Percentiles rank a stretch among this genome's conserved stretches.
Conservation (phyloP, 2,888 invertebrate species). For the Pyrochroa serraticornis region DNA sequence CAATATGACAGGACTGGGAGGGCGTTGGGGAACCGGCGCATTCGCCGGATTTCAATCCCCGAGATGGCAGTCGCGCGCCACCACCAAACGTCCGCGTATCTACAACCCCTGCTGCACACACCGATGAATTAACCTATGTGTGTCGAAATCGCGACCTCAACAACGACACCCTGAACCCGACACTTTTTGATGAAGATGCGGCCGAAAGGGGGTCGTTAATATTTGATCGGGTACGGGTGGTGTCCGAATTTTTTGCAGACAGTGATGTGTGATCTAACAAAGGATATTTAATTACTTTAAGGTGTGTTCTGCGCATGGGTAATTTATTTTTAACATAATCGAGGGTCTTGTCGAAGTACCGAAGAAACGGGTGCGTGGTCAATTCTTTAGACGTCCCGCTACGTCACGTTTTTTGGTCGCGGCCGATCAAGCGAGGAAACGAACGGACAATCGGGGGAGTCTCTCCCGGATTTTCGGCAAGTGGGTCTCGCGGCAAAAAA, state of each 20-base stretch:
- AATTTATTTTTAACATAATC: conserved; percentile 35
- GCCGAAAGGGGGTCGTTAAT: too few relatives aligned
- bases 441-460: too few relatives aligned
- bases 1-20: conserved; percentile 52
- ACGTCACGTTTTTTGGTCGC: too few relatives aligned
- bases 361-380: too few relatives aligned
- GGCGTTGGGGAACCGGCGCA: conserved; percentile 34
- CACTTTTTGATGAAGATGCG: too few relatives aligned
- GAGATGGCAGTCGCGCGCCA: conserved; percentile 27
- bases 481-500: too few relatives aligned
- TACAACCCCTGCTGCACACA: conserved; percentile 1
- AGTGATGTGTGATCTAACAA: conserved; percentile 27
- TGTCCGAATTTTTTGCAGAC: neutral
- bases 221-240: neutral
- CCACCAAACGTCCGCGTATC: conserved; percentile 15
- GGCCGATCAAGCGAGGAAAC: too few relatives aligned
- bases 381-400: too few relatives aligned
- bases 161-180: too few relatives aligned
- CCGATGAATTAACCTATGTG: conserved; percentile 26
- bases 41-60: conserved; percentile 25
- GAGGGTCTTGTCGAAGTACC: too few relatives aligned
- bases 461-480: too few relatives aligned
- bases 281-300: conserved; percentile 49
- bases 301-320: conserved; percentile 51
- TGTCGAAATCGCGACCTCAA: too few relatives aligned